Conservation (phyloP, 2,113 vertebrate species). For the Notothenia coriiceps region DNA sequence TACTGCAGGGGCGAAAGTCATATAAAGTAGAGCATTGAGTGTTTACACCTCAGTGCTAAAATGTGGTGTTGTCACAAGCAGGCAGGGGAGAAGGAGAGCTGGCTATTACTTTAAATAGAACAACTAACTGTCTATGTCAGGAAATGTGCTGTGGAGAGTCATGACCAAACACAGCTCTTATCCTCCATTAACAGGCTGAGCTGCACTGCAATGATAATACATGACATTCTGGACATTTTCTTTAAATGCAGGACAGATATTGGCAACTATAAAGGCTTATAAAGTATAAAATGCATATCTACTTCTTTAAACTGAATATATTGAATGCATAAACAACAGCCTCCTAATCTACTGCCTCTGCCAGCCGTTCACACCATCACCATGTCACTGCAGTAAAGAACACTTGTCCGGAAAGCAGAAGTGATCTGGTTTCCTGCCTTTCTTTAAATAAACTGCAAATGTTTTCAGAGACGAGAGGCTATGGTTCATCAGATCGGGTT, state of each 20-base stretch:
- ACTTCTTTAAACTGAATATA: background rate
- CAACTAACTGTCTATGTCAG: background rate
- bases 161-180: background rate
- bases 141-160: conserved; percentile 8
- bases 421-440: conserved; percentile 19
- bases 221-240: background rate
- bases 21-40: conserved; percentile 1
- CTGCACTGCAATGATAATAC: background rate
- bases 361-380: background rate
- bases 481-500: background rate
- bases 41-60: conserved; percentile 55
- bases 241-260: background rate
- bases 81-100: background rate
- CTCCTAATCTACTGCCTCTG: background rate
- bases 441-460: background rate
- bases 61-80: conserved; percentile 37
- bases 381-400: background rate
- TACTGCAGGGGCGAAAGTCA: background rate
- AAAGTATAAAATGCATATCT: conserved; percentile 9
- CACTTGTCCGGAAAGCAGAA: conserved; percentile 38
- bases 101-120: background rate
- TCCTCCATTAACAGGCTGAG: conserved; percentile 15
- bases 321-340: background rate
- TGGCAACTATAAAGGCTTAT: background rate
- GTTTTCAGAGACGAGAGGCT: background rate